phyloP scores from a whole-genome alignment of 2,888 invertebrate genomes.

The Spicauda simplicius region DNA sequence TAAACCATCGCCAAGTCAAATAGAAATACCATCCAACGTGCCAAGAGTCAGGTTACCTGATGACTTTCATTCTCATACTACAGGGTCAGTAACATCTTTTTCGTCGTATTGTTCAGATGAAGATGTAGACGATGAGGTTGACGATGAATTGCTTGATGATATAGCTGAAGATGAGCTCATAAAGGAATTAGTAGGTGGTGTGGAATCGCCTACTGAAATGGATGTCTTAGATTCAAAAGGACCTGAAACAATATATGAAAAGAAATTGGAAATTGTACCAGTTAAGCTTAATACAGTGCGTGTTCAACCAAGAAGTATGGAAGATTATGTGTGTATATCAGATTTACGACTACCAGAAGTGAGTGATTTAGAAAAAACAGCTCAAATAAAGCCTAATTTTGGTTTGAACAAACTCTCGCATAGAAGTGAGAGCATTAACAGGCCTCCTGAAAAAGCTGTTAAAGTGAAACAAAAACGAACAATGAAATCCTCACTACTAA shows the following conservation, averaged over 20 bases:
- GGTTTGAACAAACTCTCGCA: conserved; percentile 72
- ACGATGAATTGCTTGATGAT: conserved; percentile 63
- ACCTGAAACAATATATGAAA: conserved; percentile 69
- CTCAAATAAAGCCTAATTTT: conserved; percentile 77
- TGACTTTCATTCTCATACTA: conserved; percentile 68
- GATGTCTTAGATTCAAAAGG: conserved; percentile 74
- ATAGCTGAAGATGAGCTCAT: conserved; percentile 72
- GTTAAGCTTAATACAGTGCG: conserved; percentile 70
- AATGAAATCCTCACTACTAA: conserved; percentile 64
- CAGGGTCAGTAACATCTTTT: conserved; percentile 67
- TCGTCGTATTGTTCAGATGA: conserved; percentile 74
- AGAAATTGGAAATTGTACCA: conserved; percentile 75
- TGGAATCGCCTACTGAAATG: conserved; percentile 71
- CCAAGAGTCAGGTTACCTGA: conserved; percentile 81
- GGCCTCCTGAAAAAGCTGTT: conserved; percentile 72
- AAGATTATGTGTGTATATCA: conserved; percentile 72
- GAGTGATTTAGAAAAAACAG: conserved; percentile 66
- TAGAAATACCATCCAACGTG: conserved; percentile 65
- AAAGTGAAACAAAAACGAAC: conserved; percentile 69
- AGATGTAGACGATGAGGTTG: conserved; percentile 60
- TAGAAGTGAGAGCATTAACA: conserved; percentile 75
- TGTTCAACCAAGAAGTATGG: conserved; percentile 58
- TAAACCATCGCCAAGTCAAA: conserved; percentile 79
- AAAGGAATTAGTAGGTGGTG: conserved; percentile 75
- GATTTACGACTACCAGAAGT: conserved; percentile 70